A percentile compares a stretch with the other conserved stretches of the same genome.
Conservation (phyloP, 2,888 invertebrate species). For the Lycophotia porphyrea region DNA sequence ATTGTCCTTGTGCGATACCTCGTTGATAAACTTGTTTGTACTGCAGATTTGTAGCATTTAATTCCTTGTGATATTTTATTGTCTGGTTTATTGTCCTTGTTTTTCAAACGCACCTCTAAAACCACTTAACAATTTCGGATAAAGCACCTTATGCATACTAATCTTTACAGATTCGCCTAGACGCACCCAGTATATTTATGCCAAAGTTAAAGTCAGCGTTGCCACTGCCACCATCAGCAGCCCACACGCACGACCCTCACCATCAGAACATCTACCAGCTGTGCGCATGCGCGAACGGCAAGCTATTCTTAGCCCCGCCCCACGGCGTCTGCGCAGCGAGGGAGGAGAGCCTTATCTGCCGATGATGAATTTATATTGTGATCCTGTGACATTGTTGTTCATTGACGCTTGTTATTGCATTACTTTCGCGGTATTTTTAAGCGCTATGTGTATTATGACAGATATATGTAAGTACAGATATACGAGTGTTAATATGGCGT, state of each 20-base stretch:
- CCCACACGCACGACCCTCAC: slow-evolving; percentile 88
- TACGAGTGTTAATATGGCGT: background rate
- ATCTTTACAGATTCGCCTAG: slow-evolving; percentile 90
- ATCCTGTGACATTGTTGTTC: slow-evolving; percentile 63
- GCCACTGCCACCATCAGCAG: slow-evolving; percentile 87
- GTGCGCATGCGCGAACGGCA: slow-evolving; percentile 97
- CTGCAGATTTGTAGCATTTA: background rate
- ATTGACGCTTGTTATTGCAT: slow-evolving; percentile 56
- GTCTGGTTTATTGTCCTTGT: background rate
- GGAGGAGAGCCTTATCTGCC: slow-evolving; percentile 89
- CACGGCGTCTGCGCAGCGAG: slow-evolving; percentile 94
- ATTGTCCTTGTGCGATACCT: background rate
- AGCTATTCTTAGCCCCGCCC: slow-evolving; percentile 96
- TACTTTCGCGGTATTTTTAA: slow-evolving; percentile 40
- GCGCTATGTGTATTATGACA: slow-evolving; percentile 38
- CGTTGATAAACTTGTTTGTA: background rate
- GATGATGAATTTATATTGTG: slow-evolving; percentile 81
- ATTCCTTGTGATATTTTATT: background rate
- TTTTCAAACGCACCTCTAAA: background rate
- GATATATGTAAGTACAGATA: slow-evolving; percentile 10
- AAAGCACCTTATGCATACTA: background rate
- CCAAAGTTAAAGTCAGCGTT: slow-evolving; percentile 92
- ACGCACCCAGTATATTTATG: slow-evolving; percentile 92
- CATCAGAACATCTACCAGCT: slow-evolving; percentile 95
- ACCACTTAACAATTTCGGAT: background rate